Conservation (phyloP, 2,888 invertebrate genomes). For the Biston stratarius region DNA sequence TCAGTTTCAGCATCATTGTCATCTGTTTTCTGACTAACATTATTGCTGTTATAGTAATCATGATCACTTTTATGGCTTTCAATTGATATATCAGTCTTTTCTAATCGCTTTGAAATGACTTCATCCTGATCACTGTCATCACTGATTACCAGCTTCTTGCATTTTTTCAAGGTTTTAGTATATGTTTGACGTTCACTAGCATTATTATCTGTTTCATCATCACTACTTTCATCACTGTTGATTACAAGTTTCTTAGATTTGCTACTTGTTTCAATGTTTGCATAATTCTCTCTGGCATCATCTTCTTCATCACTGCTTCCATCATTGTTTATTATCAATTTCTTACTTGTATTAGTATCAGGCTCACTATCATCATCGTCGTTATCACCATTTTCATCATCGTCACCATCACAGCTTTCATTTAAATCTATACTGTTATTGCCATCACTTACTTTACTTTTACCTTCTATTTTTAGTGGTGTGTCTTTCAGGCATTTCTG, state of each 20-base stretch:
- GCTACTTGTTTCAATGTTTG: conserved; percentile 2
- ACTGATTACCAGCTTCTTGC: conserved; percentile 24
- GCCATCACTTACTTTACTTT: not conserved
- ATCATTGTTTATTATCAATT: conserved; percentile 14
- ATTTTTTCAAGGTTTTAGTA: conserved; percentile 6
- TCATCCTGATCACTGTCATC: conserved; percentile 40
- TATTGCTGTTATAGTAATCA: conserved; percentile 13
- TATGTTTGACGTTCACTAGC: not conserved
- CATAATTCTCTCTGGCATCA: not conserved
- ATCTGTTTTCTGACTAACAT: conserved; percentile 6
- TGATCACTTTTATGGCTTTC: conserved; percentile 12
- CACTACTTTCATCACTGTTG: conserved; percentile 34
- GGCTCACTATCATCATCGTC: conserved; percentile 11
- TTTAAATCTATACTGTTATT: conserved; percentile 31
- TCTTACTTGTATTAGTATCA: conserved; percentile 15
- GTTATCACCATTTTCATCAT: conserved; percentile 11
- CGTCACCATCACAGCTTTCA: conserved; percentile 24
- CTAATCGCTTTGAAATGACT: not conserved
- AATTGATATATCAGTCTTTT: conserved; percentile 22
- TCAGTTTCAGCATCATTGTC: conserved; percentile 31
- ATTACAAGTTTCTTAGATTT: conserved; percentile 27
- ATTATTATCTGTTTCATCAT: conserved; percentile 13
- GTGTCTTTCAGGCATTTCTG: conserved; percentile 71
- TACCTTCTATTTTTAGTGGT: conserved; percentile 62
- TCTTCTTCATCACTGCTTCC: conserved; percentile 1